phyloP scores from a whole-genome alignment of 2,113 vertebrate species.

The Ceratotherium simum region DNA sequence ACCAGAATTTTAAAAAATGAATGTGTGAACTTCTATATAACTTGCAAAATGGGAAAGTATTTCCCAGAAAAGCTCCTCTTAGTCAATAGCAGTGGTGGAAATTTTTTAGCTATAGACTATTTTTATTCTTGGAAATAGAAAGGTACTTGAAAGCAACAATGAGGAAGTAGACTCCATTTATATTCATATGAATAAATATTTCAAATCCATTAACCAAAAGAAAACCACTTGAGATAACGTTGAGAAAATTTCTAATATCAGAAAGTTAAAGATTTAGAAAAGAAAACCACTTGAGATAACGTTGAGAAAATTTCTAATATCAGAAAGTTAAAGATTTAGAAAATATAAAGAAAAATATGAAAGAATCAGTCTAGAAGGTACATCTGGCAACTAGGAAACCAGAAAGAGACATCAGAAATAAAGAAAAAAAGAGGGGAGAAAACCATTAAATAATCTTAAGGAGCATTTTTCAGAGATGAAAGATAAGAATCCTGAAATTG shows the following conservation, averaged over 20 bases:
- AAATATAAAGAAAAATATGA: constrained; percentile 45
- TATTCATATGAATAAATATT: constrained; percentile 37
- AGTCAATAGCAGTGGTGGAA: not conserved
- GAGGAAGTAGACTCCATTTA: not conserved
- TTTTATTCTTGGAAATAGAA: constrained; percentile 50
- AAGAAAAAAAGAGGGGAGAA: not conserved
- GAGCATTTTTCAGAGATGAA: constrained; percentile 3
- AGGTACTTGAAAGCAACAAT: constrained; percentile 32
- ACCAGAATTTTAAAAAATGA: not conserved
- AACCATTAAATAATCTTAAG: constrained; percentile 4
- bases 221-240: not conserved
- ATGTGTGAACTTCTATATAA: not conserved
- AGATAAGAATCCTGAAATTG: constrained; percentile 13
- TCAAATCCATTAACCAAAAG: not conserved
- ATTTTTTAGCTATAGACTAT: not conserved
- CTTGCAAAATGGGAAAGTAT: constrained; percentile 28
- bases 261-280: constrained; percentile 51
- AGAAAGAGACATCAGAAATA: not conserved
- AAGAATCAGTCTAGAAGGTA: not conserved
- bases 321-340: constrained; percentile 49
- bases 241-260: constrained; percentile 5
- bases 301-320: constrained; percentile 6
- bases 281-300: not conserved
- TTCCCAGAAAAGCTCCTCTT: not conserved
- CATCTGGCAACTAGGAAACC: constrained; percentile 23